Evolutionary conservation across 2,797 vertebrate genomes (phyloP).

Genomic region (Geotrypetes seraphini): DNA sequence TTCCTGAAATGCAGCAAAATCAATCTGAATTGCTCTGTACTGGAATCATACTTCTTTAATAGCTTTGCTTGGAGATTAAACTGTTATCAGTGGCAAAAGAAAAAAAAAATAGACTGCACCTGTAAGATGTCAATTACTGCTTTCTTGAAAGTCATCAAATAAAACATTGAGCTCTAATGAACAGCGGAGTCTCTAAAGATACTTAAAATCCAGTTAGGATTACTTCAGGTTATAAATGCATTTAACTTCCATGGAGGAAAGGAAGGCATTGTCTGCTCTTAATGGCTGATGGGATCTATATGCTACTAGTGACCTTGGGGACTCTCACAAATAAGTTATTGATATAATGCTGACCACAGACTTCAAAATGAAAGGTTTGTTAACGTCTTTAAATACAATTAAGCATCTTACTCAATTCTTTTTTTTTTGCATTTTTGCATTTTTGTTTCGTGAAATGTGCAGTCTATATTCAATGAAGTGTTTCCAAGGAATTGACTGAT

Average conservation of each 20-base stretch:
- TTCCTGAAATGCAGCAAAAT: slow-evolving; percentile 38
- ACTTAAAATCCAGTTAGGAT: slow-evolving; percentile 3
- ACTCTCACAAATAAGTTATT: slow-evolving; percentile 10
- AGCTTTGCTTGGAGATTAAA: slow-evolving; percentile 20
- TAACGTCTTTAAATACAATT: too few species aligned
- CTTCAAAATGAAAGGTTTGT: slow-evolving; percentile 10
- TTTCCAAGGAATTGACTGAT: too few species aligned
- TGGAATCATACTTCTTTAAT: slow-evolving; percentile 27
- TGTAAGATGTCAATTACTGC: slow-evolving; percentile 20
- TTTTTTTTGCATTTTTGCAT: too few species aligned
- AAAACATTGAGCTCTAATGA: slow-evolving; percentile 14
- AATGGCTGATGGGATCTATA: neutral
- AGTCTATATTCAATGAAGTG: too few species aligned
- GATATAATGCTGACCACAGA: slow-evolving; percentile 11
- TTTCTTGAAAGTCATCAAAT: slow-evolving; percentile 21
- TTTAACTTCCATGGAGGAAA: too few species aligned
- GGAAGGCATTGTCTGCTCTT: slow-evolving; percentile 6
- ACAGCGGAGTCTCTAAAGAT: slow-evolving; percentile 9
- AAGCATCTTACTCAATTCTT: too few species aligned
- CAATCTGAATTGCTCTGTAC: slow-evolving; percentile 26
- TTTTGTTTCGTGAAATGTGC: too few species aligned
- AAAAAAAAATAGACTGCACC: slow-evolving; percentile 4
- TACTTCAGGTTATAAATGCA: slow-evolving; percentile 9
- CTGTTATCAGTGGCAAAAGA: slow-evolving; percentile 25
- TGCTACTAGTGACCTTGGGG: neutral